These are phyloP conservation scores for Nomada ferruginata DNA, from an alignment of 2,888 invertebrate genomes.

Conservation along the genomic window DNA sequence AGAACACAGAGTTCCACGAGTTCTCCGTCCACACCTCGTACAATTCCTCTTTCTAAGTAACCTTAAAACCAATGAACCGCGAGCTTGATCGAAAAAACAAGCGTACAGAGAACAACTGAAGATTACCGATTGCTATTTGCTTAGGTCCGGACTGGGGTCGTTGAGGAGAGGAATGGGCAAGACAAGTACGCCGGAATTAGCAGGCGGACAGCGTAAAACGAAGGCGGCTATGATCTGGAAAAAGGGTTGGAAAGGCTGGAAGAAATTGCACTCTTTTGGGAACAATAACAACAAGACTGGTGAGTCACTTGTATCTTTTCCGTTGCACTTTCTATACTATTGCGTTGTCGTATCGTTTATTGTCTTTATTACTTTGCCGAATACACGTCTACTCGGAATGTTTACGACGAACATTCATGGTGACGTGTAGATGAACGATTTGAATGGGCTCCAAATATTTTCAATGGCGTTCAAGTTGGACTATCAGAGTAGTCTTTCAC, in stretches of 20 bases:
- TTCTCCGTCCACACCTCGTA: not conserved
- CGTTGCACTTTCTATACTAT: not conserved
- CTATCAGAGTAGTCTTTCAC: too few species aligned
- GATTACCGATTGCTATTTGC: slow-evolving; percentile 24
- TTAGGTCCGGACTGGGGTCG: slow-evolving; percentile 81
- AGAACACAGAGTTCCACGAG: slow-evolving; percentile 1
- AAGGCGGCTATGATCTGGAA: slow-evolving; percentile 83
- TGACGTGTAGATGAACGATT: too few species aligned
- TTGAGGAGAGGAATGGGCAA: slow-evolving; percentile 77
- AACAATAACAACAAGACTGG: slow-evolving; percentile 90
- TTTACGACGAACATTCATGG: too few species aligned
- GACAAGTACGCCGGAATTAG: slow-evolving; percentile 72
- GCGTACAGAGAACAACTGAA: slow-evolving; percentile 2
- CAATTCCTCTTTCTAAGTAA: slow-evolving; percentile 1
- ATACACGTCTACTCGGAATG: too few species aligned
- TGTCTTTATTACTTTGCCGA: too few species aligned
- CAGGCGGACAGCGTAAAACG: slow-evolving; percentile 75
- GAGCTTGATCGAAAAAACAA: not conserved
- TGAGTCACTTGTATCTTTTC: slow-evolving; percentile 84
- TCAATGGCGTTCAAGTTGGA: too few species aligned
- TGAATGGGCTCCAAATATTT: too few species aligned
- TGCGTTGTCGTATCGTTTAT: not conserved
- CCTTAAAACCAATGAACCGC: not conserved
- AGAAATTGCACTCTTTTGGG: slow-evolving; percentile 90
- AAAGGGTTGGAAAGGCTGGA: slow-evolving; percentile 89